These are phyloP conservation scores for Tauraco hartlaubi DNA, from an alignment of 2,797 vertebrate species.

Conservation along the genomic window DNA sequence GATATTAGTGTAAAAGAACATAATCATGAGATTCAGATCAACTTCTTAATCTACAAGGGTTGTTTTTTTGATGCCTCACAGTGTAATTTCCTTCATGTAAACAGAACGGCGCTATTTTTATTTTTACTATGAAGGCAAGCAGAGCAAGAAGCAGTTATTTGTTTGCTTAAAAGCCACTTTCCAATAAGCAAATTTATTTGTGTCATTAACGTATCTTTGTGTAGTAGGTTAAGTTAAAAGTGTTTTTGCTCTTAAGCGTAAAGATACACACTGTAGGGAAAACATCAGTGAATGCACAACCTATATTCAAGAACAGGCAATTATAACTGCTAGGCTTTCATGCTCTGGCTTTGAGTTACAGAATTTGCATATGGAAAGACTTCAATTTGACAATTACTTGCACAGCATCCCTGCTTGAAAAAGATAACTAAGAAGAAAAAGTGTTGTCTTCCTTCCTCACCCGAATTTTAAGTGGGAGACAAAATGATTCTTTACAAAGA, in stretches of 20 bases:
- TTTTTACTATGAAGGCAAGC: not conserved
- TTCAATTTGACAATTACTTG: not conserved
- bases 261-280: not conserved
- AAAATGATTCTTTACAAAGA: not conserved
- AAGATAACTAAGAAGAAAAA: conserved; percentile 41
- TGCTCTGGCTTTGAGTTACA: not conserved
- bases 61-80: not conserved
- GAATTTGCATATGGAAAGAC: conserved; percentile 18
- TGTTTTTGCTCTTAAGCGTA: not conserved
- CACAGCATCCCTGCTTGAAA: conserved; percentile 15
- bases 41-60: not conserved
- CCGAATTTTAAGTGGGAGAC: not conserved
- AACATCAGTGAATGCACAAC: not conserved
- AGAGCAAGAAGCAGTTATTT: not conserved
- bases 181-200: not conserved
- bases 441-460: not conserved
- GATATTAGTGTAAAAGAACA: not conserved
- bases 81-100: not conserved
- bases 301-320: not conserved
- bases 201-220: not conserved
- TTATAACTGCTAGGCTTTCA: not conserved
- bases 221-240: not conserved
- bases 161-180: not conserved
- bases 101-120: not conserved
- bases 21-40: not conserved